phyloP scores from a whole-genome alignment of 2,113 vertebrate genomes.

The Nothobranchius furzeri region DNA sequence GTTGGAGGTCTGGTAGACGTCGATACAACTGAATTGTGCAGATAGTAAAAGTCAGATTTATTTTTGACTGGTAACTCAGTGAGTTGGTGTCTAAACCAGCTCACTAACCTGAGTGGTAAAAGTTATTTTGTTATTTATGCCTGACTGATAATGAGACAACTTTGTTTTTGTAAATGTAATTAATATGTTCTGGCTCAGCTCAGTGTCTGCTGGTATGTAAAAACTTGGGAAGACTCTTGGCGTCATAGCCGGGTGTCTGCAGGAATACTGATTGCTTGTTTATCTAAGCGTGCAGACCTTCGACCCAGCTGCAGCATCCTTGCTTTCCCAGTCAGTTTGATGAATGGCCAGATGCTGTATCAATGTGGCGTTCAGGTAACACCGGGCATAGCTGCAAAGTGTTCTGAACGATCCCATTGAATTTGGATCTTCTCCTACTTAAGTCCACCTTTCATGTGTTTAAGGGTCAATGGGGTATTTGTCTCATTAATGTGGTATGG shows the following conservation, averaged over 20 bases:
- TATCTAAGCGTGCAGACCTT: constrained; percentile 6
- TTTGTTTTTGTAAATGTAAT: neutral
- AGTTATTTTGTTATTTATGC: too few relatives aligned
- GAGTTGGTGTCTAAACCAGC: too few relatives aligned
- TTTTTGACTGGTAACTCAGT: too few relatives aligned
- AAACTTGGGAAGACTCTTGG: neutral
- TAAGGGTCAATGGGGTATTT: constrained; percentile 23
- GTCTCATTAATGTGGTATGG: constrained; percentile 27
- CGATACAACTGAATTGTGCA: too few relatives aligned
- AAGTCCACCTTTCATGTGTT: neutral
- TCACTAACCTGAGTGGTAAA: too few relatives aligned
- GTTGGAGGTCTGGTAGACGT: too few relatives aligned
- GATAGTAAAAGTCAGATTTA: too few relatives aligned
- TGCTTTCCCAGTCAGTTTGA: constrained; percentile 24
- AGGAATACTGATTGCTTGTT: constrained; percentile 23
- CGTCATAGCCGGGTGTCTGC: constrained; percentile 6
- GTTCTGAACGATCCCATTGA: constrained; percentile 20
- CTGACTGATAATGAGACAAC: too few relatives aligned
- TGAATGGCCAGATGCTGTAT: neutral
- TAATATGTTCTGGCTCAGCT: neutral
- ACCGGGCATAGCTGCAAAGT: constrained; percentile 14
- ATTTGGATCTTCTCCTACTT: neutral
- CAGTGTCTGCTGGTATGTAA: too few relatives aligned
- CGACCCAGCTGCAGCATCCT: constrained; percentile 5
- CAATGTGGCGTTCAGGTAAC: neutral